phyloP scores from a whole-genome alignment of 2,113 vertebrate species.

The Hemibagrus wyckioides region DNA sequence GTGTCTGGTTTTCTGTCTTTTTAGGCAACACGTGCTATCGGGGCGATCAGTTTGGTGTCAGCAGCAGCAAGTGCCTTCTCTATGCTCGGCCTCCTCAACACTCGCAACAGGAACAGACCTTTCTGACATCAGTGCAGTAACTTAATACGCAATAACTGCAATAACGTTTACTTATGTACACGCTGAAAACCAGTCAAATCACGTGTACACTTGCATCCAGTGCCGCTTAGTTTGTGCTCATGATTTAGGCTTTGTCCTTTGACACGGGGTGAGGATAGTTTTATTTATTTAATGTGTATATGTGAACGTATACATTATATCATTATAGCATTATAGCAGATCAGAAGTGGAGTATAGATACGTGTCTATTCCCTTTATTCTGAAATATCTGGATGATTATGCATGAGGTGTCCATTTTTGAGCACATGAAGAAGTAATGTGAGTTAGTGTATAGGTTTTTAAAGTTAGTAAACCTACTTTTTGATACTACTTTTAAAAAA shows the following conservation, averaged over 20 bases:
- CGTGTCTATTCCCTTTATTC: not conserved
- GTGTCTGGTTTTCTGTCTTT: slow-evolving; percentile 46
- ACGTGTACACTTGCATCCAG: not conserved
- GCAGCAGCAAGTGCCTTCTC: slow-evolving; percentile 81
- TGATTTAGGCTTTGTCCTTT: not conserved
- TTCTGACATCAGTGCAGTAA: slow-evolving; percentile 64
- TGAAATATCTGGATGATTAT: not conserved
- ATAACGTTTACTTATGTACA: not conserved
- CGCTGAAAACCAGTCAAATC: not conserved
- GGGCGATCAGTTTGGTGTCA: slow-evolving; percentile 80
- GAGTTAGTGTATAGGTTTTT: not conserved
- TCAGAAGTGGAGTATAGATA: not conserved
- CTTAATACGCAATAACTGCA: too few relatives aligned
- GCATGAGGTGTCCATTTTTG: not conserved
- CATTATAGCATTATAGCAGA: not conserved
- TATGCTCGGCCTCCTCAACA: slow-evolving; percentile 82
- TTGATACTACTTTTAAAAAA: not conserved
- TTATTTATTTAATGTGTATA: not conserved
- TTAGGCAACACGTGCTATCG: slow-evolving; percentile 83
- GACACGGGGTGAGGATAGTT: not conserved
- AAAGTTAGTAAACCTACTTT: not conserved
- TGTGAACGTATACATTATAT: too few relatives aligned
- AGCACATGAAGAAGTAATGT: not conserved
- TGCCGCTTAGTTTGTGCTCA: not conserved
- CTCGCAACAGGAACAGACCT: slow-evolving; percentile 78